These are phyloP conservation scores for Chelonia mydas DNA, from an alignment of 2,797 vertebrate species.

Conservation along the genomic window DNA sequence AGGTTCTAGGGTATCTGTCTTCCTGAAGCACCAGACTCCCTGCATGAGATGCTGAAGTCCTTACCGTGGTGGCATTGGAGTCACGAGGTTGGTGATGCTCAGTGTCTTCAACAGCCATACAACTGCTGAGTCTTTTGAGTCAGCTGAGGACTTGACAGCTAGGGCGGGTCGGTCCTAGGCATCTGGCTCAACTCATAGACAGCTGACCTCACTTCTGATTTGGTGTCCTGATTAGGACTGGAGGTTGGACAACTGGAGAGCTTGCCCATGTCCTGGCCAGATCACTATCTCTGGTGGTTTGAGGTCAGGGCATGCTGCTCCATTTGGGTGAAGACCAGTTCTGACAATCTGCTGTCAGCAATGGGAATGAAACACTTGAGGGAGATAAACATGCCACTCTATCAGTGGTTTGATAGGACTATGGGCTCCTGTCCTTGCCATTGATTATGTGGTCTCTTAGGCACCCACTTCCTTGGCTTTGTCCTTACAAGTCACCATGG, in stretches of 20 bases:
- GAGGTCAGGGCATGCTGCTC: neutral
- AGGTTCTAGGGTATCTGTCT: neutral
- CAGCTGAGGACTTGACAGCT: neutral
- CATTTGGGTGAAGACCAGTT: neutral
- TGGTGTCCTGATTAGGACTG: neutral
- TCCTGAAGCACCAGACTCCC: neutral
- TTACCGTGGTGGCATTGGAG: neutral
- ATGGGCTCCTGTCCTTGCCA: neutral
- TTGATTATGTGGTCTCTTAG: neutral
- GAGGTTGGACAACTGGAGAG: neutral
- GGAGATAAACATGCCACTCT: neutral
- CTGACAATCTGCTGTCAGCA: neutral
- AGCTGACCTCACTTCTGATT: neutral
- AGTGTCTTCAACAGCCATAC: neutral
- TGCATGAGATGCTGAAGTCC: neutral
- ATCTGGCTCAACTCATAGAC: neutral
- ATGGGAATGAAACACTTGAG: neutral
- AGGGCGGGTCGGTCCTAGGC: neutral
- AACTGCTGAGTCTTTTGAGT: neutral
- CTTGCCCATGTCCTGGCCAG: neutral
- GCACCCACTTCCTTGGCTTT: neutral
- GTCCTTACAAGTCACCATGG: neutral
- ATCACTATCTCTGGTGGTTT: neutral
- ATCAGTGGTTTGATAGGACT: neutral
- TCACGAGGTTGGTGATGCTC: neutral